Base-by-base conservation (phyloP, 2,797 vertebrate species). In the Dermochelys coriacea region DNA sequence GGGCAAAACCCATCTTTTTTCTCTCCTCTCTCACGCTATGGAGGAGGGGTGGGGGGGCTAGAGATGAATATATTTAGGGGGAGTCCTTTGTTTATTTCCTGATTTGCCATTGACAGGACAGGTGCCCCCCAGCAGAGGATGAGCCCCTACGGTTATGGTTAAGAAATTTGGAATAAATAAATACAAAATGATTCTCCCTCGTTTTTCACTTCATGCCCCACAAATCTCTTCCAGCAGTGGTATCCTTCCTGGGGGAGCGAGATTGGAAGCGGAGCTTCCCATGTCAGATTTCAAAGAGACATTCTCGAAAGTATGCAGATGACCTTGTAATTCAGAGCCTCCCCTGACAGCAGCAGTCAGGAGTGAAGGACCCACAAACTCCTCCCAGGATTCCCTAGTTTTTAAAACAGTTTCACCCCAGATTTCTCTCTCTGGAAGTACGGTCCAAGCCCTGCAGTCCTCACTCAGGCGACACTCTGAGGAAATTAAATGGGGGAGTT, bases 121-220 rank as follows among this genome's bases (percentile, higher is more conserved):
- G 11, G 14, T 50, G n/a, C 12, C 8, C 25, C 25, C 10, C 0
- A 0, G 47, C 23, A 47, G 0, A 1, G 79, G 55, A 31, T 34
- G 74, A 15, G 59, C 59, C 34, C 18, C 77, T 51, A 80, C 54
- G 27, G 37, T 34, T 1, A 2, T 52, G 89, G 47, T 37, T 45
- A 47, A 9, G 49, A 7, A 6, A 5, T 12, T 3, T 18, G 21
- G 29, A 52, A 41, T 68, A 45, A 47, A 52, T 8, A 7, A 23
- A 75, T 45, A 59, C 19, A 14, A 34, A 57, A 68, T 27, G 45
- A 68, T 10, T 57, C 49, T 80, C 31, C 29, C 7, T 0, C 3
- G 14, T 21, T 15, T 37, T 82, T 82, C 41, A 37, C 37, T 87
- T 50, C 47, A 37, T 31, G 16, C 41, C 21, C 41, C 25, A 74